These are phyloP conservation scores for Drepana falcataria DNA, from an alignment of 2,888 invertebrate species.

Conservation along the genomic window DNA sequence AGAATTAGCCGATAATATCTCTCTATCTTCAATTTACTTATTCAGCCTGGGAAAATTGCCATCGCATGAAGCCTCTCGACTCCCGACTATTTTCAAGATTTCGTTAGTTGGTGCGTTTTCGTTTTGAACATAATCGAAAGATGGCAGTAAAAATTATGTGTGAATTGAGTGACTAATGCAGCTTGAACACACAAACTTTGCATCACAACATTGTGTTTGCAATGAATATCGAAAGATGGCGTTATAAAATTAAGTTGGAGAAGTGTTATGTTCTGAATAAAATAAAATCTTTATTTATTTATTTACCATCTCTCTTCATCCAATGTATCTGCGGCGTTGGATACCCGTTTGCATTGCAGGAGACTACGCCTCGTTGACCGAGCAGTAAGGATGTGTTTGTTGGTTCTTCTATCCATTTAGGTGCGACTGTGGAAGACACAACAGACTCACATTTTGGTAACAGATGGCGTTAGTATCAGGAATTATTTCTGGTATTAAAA, in stretches of 20 bases:
- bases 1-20: no score
- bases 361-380: conserved; percentile 84
- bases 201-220: no score
- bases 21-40: no score
- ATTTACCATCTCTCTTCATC: conserved; percentile 84
- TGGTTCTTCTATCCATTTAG: conserved; percentile 87
- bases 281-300: background rate
- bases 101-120: no score
- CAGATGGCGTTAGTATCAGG: background rate
- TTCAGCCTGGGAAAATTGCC: no score
- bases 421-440: conserved; percentile 80
- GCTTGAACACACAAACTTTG: no score
- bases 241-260: background rate
- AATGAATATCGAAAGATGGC: background rate
- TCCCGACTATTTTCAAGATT: no score
- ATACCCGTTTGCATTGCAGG: conserved; percentile 89
- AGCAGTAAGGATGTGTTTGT: conserved; percentile 84
- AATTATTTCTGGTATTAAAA: background rate
- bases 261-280: background rate
- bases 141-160: no score
- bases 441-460: background rate
- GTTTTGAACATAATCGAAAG: no score
- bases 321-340: conserved; percentile 86
- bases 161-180: no score
- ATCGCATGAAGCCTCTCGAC: no score